Conservation (phyloP, 1,140 invertebrate genomes). For the Formica exsecta region DNA sequence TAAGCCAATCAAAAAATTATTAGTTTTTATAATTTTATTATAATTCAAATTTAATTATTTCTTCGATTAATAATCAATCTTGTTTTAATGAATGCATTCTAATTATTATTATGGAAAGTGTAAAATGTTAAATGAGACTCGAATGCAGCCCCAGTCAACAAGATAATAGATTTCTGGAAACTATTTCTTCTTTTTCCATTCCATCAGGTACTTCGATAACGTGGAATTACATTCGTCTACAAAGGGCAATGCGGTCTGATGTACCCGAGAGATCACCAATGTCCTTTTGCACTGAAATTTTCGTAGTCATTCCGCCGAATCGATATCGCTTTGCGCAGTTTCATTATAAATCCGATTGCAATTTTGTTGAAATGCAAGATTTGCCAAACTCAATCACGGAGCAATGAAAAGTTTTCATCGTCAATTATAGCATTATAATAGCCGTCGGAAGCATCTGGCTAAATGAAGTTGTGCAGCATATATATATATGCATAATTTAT, state of each 20-base stretch:
- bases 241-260: slow-evolving; percentile 17
- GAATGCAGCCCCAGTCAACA: slow-evolving; percentile 8
- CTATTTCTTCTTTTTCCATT: not conserved
- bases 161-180: slow-evolving; percentile 41
- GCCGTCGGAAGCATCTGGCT: not conserved
- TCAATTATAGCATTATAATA: slow-evolving; percentile 6
- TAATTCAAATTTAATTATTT: slow-evolving; percentile 8
- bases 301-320: slow-evolving; percentile 26
- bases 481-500: not conserved
- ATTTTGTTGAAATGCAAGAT: slow-evolving; percentile 35
- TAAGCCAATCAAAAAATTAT: not conserved
- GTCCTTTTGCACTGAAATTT: slow-evolving; percentile 39
- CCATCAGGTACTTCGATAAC: slow-evolving; percentile 47
- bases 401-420: not conserved
- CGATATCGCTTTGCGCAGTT: slow-evolving; percentile 50
- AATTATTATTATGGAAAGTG: not conserved
- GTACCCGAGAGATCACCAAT: not conserved
- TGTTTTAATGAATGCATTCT: not conserved
- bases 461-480: not conserved
- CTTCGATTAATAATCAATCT: not conserved
- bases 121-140: slow-evolving; percentile 20
- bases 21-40: not conserved
- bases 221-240: slow-evolving; percentile 51
- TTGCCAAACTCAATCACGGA: slow-evolving; percentile 6
- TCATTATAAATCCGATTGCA: slow-evolving; percentile 50